phyloP scores from a whole-genome alignment of 2,113 vertebrate species.

The Passerina amoena region DNA sequence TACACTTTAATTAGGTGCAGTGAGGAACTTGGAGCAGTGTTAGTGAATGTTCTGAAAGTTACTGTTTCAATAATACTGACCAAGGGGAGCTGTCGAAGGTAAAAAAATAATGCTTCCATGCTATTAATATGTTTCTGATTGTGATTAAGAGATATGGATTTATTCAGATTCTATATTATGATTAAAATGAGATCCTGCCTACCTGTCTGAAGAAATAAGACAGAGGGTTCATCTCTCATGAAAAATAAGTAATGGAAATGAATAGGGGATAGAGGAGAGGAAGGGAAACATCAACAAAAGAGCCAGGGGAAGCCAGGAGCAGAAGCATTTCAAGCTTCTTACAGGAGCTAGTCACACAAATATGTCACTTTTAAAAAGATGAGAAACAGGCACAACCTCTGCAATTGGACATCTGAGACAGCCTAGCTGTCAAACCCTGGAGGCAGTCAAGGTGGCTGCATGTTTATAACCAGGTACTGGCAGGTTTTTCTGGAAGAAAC shows the following conservation, averaged over 20 bases:
- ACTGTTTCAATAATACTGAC: background rate
- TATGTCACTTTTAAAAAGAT: background rate
- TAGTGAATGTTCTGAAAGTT: background rate
- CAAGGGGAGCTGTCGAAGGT: background rate
- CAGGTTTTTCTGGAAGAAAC: background rate
- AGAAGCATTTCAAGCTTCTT: background rate
- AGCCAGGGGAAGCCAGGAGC: background rate
- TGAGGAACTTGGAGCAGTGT: background rate
- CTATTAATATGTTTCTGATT: background rate
- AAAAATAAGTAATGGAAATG: background rate
- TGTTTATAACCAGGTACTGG: background rate
- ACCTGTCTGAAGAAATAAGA: background rate
- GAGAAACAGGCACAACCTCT: background rate
- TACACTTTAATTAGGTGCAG: background rate
- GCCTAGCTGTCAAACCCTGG: background rate
- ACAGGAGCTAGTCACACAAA: background rate
- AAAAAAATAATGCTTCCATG: background rate
- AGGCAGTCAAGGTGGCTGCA: background rate
- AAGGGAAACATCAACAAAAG: background rate
- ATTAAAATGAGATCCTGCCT: background rate
- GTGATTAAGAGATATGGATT: background rate
- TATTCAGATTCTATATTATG: background rate
- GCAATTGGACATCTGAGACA: fast-evolving
- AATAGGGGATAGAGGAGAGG: background rate
- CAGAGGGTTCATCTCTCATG: background rate